Percentiles rank a stretch among this genome's conserved stretches.
Conservation (phyloP, 2,888 invertebrate genomes). For the Drosophila fungiperda region DNA sequence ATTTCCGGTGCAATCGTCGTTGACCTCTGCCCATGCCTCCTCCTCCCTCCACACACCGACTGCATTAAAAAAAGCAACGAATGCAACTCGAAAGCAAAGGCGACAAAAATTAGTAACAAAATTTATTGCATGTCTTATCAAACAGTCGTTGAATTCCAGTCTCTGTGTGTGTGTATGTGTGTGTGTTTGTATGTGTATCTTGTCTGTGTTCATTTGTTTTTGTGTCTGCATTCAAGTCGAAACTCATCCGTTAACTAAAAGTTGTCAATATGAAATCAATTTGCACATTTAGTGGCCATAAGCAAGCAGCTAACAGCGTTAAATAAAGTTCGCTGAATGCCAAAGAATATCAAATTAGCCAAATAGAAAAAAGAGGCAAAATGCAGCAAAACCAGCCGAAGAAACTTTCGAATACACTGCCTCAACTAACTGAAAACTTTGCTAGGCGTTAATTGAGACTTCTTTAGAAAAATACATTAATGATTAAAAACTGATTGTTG, state of each 20-base stretch:
- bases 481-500: neutral
- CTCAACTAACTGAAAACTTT: neutral
- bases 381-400: neutral
- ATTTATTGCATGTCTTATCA: conserved; percentile 75
- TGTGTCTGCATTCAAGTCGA: conserved; percentile 54
- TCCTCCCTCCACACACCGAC: conserved; percentile 9
- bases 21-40: conserved; percentile 5
- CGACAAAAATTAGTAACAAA: conserved; percentile 76
- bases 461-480: neutral
- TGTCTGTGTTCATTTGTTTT: conserved; percentile 18
- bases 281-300: conserved; percentile 45
- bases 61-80: conserved; percentile 39
- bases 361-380: neutral
- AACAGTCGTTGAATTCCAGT: conserved; percentile 13
- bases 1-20: conserved; percentile 31
- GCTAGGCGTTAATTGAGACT: neutral
- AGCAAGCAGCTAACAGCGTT: conserved; percentile 23
- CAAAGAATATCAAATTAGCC: conserved; percentile 21
- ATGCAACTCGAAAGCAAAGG: conserved; percentile 53
- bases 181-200: conserved; percentile 11
- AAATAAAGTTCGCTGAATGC: conserved; percentile 22
- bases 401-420: conserved; percentile 6
- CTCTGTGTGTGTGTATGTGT: neutral
- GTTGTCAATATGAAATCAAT: conserved; percentile 51
- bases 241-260: conserved; percentile 34